Conservation (phyloP, 2,888 invertebrate genomes). For the Aphrophora alni region DNA sequence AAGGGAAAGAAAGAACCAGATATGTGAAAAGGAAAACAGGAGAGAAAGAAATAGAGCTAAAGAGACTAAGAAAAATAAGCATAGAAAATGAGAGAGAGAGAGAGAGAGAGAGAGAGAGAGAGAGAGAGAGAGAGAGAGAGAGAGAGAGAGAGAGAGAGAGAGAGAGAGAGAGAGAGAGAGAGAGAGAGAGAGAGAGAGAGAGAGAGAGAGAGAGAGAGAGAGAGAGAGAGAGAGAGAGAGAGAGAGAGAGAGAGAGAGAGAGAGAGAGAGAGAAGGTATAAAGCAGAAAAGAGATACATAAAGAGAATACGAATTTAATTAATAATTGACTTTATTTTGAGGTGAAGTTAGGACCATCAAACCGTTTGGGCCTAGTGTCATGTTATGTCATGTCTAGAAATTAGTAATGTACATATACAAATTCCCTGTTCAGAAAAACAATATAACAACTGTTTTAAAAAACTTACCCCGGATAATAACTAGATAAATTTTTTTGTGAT, state of each 20-base stretch:
- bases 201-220: neutral
- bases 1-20: slow-evolving; percentile 38
- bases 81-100: neutral
- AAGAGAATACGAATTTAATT: no score
- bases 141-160: neutral
- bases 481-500: no score
- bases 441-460: no score
- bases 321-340: no score
- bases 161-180: neutral
- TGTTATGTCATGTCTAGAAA: no score
- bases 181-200: slow-evolving; percentile 9
- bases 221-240: neutral
- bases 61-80: neutral
- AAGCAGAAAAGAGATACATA: slow-evolving; percentile 15
- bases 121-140: neutral
- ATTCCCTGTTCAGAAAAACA: no score
- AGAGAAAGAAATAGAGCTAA: neutral
- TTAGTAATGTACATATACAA: no score
- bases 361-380: no score
- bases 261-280: no score
- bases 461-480: no score
- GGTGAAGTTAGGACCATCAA: no score
- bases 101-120: neutral
- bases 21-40: slow-evolving; percentile 12
- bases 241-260: slow-evolving; percentile 3